Conservation (phyloP, 2,113 vertebrate species). For the Nothobranchius kuhntae region DNA sequence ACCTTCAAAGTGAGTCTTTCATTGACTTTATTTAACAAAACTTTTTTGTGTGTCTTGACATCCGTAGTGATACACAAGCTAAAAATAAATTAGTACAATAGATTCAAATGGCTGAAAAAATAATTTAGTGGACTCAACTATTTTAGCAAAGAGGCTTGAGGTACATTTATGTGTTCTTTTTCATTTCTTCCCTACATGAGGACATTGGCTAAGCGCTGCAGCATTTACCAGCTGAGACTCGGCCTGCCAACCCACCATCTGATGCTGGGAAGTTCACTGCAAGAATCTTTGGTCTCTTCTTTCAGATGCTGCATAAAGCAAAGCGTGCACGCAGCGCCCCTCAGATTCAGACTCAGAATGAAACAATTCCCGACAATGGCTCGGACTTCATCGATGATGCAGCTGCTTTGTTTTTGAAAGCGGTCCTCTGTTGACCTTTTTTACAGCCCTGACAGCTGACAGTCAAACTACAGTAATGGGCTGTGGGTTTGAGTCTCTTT, state of each 20-base stretch:
- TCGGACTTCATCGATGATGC: slow-evolving; percentile 18
- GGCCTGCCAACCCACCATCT: slow-evolving; percentile 12
- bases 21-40: too few species aligned
- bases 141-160: too few species aligned
- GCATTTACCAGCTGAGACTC: neutral
- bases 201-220: neutral
- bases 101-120: too few species aligned
- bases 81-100: too few species aligned
- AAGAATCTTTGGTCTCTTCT: slow-evolving; percentile 11
- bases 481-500: slow-evolving; percentile 29
- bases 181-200: neutral
- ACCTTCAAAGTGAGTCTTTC: too few species aligned
- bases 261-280: slow-evolving; percentile 5
- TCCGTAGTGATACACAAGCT: too few species aligned
- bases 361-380: neutral
- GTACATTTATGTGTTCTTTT: neutral
- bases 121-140: too few species aligned
- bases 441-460: slow-evolving; percentile 55
- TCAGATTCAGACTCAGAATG: neutral
- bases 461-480: slow-evolving; percentile 50
- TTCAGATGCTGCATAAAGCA: neutral
- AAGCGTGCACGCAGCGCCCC: neutral
- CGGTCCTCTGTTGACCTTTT: slow-evolving; percentile 49
- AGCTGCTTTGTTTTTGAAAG: slow-evolving; percentile 41
- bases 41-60: too few species aligned